Evolutionary conservation across 1,140 invertebrate species (phyloP).

Genomic region (Sinonovacula constricta): DNA sequence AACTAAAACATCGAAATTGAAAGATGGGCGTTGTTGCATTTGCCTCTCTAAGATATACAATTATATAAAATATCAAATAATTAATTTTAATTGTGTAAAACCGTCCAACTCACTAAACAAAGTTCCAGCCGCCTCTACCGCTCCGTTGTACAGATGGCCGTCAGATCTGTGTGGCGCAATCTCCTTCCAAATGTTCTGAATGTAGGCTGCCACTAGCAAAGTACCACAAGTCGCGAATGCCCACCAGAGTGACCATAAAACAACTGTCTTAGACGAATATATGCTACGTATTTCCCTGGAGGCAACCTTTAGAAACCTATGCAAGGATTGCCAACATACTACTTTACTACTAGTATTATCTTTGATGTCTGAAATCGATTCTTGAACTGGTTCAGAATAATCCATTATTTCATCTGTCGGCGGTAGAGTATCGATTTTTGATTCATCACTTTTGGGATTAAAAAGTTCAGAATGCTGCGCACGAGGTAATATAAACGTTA

Average conservation of each 20-base stretch:
- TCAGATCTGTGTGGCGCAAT: conserved; percentile 4
- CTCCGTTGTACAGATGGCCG: conserved; percentile 30
- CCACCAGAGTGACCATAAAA: conserved; percentile 94
- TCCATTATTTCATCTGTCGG: neutral
- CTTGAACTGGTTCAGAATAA: neutral
- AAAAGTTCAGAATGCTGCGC: conserved; percentile 49
- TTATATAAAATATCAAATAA: too few species aligned
- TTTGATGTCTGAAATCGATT: too few species aligned
- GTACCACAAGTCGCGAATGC: conserved; percentile 87
- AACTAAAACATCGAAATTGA: neutral
- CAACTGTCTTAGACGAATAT: conserved; percentile 85
- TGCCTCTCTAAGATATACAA: too few species aligned
- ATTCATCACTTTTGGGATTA: too few species aligned
- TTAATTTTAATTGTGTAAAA: too few species aligned
- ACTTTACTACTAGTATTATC: too few species aligned
- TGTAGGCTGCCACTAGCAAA: conserved; percentile 85
- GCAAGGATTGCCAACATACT: too few species aligned
- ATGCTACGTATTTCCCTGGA: conserved; percentile 88
- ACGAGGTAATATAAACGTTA: conserved; percentile 87
- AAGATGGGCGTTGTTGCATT: neutral
- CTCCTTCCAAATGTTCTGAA: conserved; percentile 36
- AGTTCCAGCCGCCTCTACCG: conserved; percentile 26
- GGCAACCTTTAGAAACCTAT: too few species aligned
- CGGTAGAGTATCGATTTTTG: neutral
- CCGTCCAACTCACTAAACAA: neutral